Conservation (phyloP, 92 coral and sea anemone genomes). For the Porites lobata region DNA sequence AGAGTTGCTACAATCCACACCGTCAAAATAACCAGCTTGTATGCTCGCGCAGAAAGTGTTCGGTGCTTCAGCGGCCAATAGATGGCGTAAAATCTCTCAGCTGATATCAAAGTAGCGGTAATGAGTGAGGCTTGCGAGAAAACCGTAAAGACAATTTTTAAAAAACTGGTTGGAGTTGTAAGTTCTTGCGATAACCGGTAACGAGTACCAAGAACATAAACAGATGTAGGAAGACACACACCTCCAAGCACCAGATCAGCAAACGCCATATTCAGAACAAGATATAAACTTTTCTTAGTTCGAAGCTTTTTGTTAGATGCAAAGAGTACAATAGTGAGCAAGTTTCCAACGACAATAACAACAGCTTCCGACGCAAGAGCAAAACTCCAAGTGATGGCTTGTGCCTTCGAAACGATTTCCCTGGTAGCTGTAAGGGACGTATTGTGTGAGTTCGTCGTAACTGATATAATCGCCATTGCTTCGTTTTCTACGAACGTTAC, state of each 20-base stretch:
- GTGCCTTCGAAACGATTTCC: neutral
- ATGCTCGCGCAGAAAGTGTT: too few species aligned
- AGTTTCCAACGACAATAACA: constrained; percentile 1
- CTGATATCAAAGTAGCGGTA: too few species aligned
- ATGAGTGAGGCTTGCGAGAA: too few species aligned
- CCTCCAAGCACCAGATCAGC: constrained; percentile 36
- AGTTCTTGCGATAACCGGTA: too few species aligned
- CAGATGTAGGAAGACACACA: constrained; percentile 2
- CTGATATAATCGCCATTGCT: neutral
- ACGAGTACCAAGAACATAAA: neutral
- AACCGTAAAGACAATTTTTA: too few species aligned
- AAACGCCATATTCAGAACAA: constrained; percentile 17
- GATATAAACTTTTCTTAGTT: neutral
- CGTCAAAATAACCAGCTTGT: too few species aligned
- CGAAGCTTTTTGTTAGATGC: neutral
- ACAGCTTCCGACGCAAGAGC: too few species aligned
- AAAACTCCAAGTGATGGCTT: neutral
- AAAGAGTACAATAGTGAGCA: neutral
- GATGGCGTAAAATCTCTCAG: too few species aligned
- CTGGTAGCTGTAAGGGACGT: neutral
- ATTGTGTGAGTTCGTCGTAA: neutral
- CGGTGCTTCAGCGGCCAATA: too few species aligned
- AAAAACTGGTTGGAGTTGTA: too few species aligned
- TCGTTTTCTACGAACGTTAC: neutral
- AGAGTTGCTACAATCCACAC: too few species aligned